Conservation (phyloP, 2,113 vertebrate species). For the Pseudonaja textilis region DNA sequence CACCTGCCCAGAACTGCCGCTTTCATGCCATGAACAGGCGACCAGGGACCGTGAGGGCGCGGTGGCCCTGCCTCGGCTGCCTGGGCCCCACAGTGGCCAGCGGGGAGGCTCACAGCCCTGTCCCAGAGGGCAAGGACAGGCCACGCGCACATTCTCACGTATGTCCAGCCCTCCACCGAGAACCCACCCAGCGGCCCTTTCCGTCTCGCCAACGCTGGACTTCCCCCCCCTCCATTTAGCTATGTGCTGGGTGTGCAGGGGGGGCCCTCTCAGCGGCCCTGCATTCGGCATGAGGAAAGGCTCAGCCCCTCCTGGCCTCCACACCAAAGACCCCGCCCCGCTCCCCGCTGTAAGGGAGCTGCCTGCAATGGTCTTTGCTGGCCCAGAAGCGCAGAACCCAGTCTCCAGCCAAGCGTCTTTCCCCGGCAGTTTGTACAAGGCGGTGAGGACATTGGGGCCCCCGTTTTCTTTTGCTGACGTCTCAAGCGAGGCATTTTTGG, state of each 20-base stretch:
- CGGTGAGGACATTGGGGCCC: no score
- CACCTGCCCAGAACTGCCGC: background rate
- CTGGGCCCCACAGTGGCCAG: no score
- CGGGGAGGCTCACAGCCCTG: background rate
- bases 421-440: background rate
- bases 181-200: no score
- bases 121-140: background rate
- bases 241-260: no score
- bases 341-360: background rate
- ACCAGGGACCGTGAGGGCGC: no score
- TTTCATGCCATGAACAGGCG: background rate
- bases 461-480: background rate
- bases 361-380: background rate
- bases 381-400: background rate
- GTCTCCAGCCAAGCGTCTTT: no score
- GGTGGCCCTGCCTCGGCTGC: background rate
- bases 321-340: background rate
- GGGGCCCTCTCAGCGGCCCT: no score
- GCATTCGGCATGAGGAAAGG: background rate
- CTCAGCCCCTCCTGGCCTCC: background rate
- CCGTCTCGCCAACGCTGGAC: no score
- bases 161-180: no score
- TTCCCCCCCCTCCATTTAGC: no score
- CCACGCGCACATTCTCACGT: background rate
- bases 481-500: no score